Evolutionary conservation across 2,888 invertebrate genomes (phyloP), one percentile per base, ranked within the genome.

Genomic region (Rhimphoctona megacephalus): DNA sequence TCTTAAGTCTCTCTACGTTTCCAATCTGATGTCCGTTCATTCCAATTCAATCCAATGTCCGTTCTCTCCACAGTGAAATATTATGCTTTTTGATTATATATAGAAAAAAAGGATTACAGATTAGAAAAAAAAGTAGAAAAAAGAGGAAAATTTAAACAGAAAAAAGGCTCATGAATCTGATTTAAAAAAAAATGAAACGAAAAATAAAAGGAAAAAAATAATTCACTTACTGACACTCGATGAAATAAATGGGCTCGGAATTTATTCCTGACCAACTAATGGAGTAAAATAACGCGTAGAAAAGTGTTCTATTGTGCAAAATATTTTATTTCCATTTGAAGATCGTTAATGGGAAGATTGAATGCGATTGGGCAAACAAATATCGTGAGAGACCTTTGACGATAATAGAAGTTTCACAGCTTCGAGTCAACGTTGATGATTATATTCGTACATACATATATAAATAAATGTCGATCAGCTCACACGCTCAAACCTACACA

Each of bases 331-430:
- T 73, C 57, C 25, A 54, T 80, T 80, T 52, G 33, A 19, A 36
- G 67, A 78, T 78, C 78, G 33, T 78, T 78, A 54, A 49, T 46
- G 77, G 19, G 14, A 39, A 33, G 67, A 67, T 52, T 19, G 25
- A 22, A 61, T n/a, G 22, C 19, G 33, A 67, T 66, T 46, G 78
- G 49, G 67, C 43, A 46, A 67, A 19, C 67, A 67, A 78, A 67
- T 78, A 78, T 52, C 78, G 46, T 39, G 61, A 61, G 78, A 49
- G 78, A 78, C 78, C 78, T 78, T 78, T 78, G 67, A 52, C 67
- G 67, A 52, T 69, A 22, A 67, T 36, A 78, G 5, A 30, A 77
- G 78, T 78, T 78, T 78, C 78, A 33, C 52, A 77, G 77, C 30
- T 49, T 30, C 61, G 76, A 43, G 43, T 30, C 33, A 19, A 36